phyloP scores from a whole-genome alignment of 2,888 invertebrate genomes.

The Caradrina kadenii region DNA sequence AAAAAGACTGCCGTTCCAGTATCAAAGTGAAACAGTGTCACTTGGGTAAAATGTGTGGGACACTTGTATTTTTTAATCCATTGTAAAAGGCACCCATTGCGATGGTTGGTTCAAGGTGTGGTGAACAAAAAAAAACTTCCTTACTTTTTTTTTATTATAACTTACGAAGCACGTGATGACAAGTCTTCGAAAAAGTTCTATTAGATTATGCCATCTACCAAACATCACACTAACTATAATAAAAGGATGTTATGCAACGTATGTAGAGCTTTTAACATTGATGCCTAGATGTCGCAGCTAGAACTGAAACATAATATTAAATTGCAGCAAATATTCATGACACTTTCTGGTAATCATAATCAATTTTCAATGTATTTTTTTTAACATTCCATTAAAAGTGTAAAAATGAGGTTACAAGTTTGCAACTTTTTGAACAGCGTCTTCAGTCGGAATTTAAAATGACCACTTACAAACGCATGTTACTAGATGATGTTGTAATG shows the following conservation, averaged over 20 bases:
- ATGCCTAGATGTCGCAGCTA: conserved; percentile 15
- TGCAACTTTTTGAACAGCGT: conserved; percentile 5
- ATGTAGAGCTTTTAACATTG: background rate
- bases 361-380: background rate
- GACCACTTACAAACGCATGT: background rate
- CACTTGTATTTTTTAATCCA: no score
- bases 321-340: background rate
- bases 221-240: background rate
- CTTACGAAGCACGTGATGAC: no score
- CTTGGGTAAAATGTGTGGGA: no score
- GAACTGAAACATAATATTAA: background rate
- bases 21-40: no score
- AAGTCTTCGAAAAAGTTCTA: background rate
- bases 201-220: conserved; percentile 19
- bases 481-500: background rate
- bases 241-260: accelerated
- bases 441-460: accelerated
- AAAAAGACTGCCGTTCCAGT: no score
- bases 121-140: no score
- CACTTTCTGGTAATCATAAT: background rate
- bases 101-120: no score
- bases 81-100: no score
- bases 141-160: no score
- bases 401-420: background rate
- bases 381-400: background rate